phyloP scores from a whole-genome alignment of 2,797 vertebrate genomes.

The Rhinichthys osculus region DNA sequence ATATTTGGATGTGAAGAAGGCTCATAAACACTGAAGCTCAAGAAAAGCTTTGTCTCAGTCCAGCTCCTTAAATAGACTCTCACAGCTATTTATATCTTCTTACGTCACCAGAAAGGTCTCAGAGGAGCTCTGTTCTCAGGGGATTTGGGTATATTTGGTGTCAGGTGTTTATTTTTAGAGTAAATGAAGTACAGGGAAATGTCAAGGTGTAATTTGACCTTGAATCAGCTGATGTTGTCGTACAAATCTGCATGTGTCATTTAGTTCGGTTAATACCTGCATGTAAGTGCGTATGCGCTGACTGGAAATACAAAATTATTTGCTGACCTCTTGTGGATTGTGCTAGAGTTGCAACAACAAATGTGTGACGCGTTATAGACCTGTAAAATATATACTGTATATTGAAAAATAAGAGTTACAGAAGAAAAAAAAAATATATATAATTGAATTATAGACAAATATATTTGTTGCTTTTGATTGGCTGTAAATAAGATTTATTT shows the following conservation, averaged over 20 bases:
- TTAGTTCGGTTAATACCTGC: background rate
- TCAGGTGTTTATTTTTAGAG: background rate
- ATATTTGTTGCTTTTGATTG: background rate
- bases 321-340: constrained; percentile 41
- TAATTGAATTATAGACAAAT: background rate
- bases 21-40: constrained; percentile 4
- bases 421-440: background rate
- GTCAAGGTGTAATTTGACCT: background rate
- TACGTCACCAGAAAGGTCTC: background rate
- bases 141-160: background rate
- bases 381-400: too few relatives aligned
- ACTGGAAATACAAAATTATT: background rate
- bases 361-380: background rate
- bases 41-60: background rate
- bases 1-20: background rate
- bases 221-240: background rate
- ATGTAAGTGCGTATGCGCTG: background rate
- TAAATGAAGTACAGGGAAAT: background rate
- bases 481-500: background rate
- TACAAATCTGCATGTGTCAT: background rate
- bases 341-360: background rate
- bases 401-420: background rate
- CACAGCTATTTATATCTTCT: constrained; percentile 21
- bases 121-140: background rate
- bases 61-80: constrained; percentile 27